Evolutionary conservation across 2,888 invertebrate genomes (phyloP).

Genomic region (Drosophila algonquin): DNA sequence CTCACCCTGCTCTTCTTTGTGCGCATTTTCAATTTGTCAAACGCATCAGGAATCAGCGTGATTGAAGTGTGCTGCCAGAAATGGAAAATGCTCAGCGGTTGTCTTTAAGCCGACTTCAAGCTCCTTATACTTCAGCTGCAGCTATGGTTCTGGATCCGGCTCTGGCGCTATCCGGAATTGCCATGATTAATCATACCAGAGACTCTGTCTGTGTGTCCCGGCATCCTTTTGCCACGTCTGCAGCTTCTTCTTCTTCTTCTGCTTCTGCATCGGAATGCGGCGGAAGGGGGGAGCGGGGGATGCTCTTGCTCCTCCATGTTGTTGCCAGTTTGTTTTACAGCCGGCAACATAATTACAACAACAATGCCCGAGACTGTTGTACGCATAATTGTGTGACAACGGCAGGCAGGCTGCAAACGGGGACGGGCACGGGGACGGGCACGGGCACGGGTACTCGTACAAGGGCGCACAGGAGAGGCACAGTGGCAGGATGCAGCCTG

Average conservation of each 20-base stretch:
- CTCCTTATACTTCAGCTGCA: conserved; percentile 49
- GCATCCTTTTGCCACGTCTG: conserved; percentile 29
- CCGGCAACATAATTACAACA: conserved; percentile 73
- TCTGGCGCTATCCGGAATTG: conserved; percentile 51
- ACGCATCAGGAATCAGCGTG: conserved; percentile 76
- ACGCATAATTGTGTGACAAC: conserved; percentile 79
- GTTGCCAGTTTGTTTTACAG: conserved; percentile 71
- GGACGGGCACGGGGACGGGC: too few relatives aligned
- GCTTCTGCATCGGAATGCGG: conserved; percentile 13
- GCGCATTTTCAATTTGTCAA: conserved; percentile 78
- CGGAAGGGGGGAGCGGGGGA: background rate
- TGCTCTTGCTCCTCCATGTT: conserved; percentile 39
- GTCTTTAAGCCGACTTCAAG: conserved; percentile 36
- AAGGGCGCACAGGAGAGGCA: background rate
- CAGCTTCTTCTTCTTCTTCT: conserved; percentile 11
- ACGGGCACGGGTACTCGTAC: too few relatives aligned
- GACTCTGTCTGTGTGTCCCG: conserved; percentile 18
- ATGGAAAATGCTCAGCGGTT: conserved; percentile 16
- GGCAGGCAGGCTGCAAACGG: conserved; percentile 25
- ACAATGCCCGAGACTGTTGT: conserved; percentile 60
- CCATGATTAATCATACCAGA: conserved; percentile 76
- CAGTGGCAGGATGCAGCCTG: conserved; percentile 35
- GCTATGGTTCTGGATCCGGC: conserved; percentile 15
- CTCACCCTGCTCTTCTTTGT: conserved; percentile 51
- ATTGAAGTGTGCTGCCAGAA: conserved; percentile 63